Evolutionary conservation across 2,888 invertebrate species (phyloP), one percentile per base, ranked within the genome.

Genomic region (Dolomedes plantarius): DNA sequence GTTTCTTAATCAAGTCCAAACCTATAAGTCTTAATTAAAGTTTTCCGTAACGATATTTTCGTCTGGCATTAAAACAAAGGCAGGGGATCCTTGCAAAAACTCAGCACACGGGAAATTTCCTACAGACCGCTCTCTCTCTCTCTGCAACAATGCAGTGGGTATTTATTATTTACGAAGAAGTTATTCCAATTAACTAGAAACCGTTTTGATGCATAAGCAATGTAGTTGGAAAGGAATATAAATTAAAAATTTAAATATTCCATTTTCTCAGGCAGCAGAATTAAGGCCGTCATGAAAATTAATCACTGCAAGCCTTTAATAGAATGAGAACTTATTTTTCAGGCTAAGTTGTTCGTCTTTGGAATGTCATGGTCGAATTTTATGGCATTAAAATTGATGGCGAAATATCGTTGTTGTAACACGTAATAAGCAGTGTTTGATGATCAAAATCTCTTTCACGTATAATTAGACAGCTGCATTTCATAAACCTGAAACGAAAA

Each of bases 161-260:
- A 62, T 73, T 75, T 41, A 75, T 75, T 75, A 75, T 81, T 67
- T 39, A 69, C 56, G 39, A 29, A 36, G 50, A 36, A 81, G 64
- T 69, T 69, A 68, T 81, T 81, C 23, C 62, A 81, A 81, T 81
- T 81, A 81, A 27, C 46, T 41, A 23, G 65, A 68, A 80, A 67
- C 50, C 50, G 46, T 73, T 67, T 73, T 50, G 67, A 67, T 73
- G 36, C 75, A 69, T 19, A 16, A 27, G 39, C 31, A 19, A 64
- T 81, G 69, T 69, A 32, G 39, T 62, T 68, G 72, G 6, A 68
- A 36, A 28, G n/a, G 19, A 68, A 56, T 62, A 68, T 77, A 62
- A 81, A 85, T 85, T 85, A 77, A 77, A 85, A 77, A 77, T 85
- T 73, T 68, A 85, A 73, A 67, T 68, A 41, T 73, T 68, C 39